Base-by-base conservation (phyloP, 2,797 vertebrate species). In the Sphenopsis melanotis region DNA sequence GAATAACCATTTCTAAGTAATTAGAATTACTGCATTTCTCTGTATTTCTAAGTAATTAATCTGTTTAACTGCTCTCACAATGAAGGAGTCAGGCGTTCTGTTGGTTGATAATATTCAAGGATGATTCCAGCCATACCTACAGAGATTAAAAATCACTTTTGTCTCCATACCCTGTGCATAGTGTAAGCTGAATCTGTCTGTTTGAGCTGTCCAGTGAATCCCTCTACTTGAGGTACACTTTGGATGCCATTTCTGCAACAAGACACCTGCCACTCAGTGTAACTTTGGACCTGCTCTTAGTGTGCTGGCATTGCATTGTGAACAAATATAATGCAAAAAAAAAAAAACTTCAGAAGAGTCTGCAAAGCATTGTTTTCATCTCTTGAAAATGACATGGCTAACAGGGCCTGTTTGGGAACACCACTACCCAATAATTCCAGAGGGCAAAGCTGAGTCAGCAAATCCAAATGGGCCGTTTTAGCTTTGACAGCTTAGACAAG, bases 1-100 rank as follows among this genome's bases (percentile, higher is more conserved):
- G 21, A 96, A 96, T 94, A 96, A 94, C 86, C 82, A 10, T 90
- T 86, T 93, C 91, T 86, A 71, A 90, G 61, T 90, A 69, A 89
- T 77, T 72, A 37, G 53, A n/a, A n/a, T 55, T 22, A 22, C 53
- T 55, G 53, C 53, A 22, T 55, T 55, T 55, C 53, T 55, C 22
- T 5, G 53, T n/a, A 10, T 90, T 88, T 91, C 91, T 86, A 71
- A 89, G 57, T 91, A 74, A 90, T 82, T 72, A 41, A 82, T 95
- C 93, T 87, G 72, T 94, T 90, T 83, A 90, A 88, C 87, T 93
- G 70, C 59, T 85, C 49, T 90, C 91, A 19, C 52, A 78, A 3
- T 55, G 44, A 42, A 89, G 27, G 66, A 63, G 29, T 55, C 53
- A 53, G 92, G 77, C 34, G 17, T 83, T 44, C 55, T 77, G n/a